phyloP scores from a whole-genome alignment of 2,113 vertebrate species.

The Syrrhaptes paradoxus region DNA sequence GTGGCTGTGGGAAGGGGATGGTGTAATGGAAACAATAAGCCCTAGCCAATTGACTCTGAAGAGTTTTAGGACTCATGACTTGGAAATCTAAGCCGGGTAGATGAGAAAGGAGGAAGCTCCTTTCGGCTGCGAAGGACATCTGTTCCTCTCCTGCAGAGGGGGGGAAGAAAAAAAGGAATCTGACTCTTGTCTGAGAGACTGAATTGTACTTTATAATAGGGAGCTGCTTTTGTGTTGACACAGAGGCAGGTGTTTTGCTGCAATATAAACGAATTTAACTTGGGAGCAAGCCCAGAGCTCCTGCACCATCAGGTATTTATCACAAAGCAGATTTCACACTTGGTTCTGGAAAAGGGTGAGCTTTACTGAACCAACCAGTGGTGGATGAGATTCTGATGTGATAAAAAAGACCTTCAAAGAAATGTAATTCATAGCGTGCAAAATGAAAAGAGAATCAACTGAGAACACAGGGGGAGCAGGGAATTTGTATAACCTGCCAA shows the following conservation, averaged over 20 bases:
- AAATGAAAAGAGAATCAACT: background rate
- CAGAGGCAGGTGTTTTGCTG: slow-evolving; percentile 35
- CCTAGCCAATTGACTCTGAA: background rate
- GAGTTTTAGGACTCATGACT: background rate
- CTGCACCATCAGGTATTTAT: background rate
- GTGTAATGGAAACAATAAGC: background rate
- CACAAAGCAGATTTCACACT: slow-evolving; percentile 33
- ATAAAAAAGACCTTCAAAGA: background rate
- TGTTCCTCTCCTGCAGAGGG: background rate
- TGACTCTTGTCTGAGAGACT: background rate
- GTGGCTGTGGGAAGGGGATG: background rate
- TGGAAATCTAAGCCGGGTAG: background rate
- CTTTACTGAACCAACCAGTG: background rate
- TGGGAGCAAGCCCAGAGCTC: slow-evolving; percentile 14
- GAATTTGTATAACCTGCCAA: background rate
- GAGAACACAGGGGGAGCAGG: background rate
- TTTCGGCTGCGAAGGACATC: background rate
- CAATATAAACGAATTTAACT: background rate
- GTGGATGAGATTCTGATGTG: background rate
- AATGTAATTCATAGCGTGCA: background rate
- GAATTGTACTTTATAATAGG: background rate
- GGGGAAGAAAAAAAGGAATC: background rate
- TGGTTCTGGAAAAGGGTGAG: background rate
- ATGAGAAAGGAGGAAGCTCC: background rate
- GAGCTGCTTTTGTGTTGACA: slow-evolving; percentile 1